Evolutionary conservation across 2,888 invertebrate species (phyloP).

Genomic region (Callyntrura sp.): DNA sequence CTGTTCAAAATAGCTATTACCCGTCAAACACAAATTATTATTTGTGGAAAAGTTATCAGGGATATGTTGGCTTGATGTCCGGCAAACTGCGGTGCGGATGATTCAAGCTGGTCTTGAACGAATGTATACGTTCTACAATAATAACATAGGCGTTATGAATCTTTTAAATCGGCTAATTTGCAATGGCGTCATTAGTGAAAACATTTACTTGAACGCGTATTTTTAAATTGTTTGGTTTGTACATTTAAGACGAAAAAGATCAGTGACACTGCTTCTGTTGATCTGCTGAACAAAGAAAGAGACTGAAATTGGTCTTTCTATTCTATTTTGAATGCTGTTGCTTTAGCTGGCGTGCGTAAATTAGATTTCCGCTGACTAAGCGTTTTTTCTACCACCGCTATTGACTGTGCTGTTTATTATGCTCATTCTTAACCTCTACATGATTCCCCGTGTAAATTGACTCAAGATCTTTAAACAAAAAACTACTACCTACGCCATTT

Average conservation of each 20-base stretch:
- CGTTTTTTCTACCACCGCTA: conserved; percentile 5
- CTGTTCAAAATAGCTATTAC: no score
- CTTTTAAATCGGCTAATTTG: background rate
- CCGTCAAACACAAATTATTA: no score
- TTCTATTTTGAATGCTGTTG: background rate
- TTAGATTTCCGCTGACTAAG: conserved; percentile 64
- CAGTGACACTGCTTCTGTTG: background rate
- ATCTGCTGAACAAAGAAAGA: background rate
- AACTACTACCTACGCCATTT: background rate
- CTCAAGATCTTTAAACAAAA: background rate
- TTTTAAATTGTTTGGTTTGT: no score
- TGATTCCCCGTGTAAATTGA: background rate
- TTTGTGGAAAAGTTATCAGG: no score
- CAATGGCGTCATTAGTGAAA: conserved; percentile 4
- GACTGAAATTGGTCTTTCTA: background rate
- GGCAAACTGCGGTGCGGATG: no score
- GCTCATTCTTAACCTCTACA: background rate
- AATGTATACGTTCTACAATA: no score
- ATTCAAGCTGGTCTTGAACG: no score
- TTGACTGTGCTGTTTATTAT: conserved; percentile 8
- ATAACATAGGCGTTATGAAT: background rate
- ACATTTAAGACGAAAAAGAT: background rate
- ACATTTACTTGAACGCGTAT: background rate
- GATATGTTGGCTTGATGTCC: no score
- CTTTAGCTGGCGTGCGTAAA: background rate